Evolutionary conservation across 1,140 invertebrate species (phyloP), one percentile per base, ranked within the genome.

Genomic region (Dinothrombium tinctorium): DNA sequence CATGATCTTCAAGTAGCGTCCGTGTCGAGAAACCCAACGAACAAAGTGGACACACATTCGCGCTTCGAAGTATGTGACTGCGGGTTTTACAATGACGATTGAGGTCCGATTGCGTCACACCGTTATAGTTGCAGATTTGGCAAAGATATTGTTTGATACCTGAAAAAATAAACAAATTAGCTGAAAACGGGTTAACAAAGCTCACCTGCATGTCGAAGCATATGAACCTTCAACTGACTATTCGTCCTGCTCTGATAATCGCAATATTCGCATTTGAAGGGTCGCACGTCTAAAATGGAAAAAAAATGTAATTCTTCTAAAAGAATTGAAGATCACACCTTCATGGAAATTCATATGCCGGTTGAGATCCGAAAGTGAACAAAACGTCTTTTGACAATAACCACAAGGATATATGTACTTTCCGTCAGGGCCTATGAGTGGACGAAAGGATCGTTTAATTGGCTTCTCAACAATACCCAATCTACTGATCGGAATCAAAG

Each of bases 31-130:
- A 61, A 2, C 58, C 59, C 37, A 59, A 56, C 1, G 55, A 54
- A 42, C 60, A 62, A 37, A 51, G 51, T 9, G 41, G 37, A 45
- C 60, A 62, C 11, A 54, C 53, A 28, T 59, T 58, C 2, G 40
- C 38, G 29, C 43, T 42, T 31, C 57, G 54, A 15, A 62, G 49
- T 42, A 61, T 50, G 44, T 65, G 62, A 20, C 60, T 59, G 50
- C 61, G 58, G 11, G 61, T 63, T 45, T 64, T 64, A 46, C 57
- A 56, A 51, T 65, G 63, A n/a, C 63, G 53, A 44, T 64, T 65
- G 14, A 65, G 50, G 45, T 65, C 63, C 6, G 62, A 64, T 49
- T 63, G 63, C 0, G 63, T 65, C 8, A 65, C 63, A 29, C 62
- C 61, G 49, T 62, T 61, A 47, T 65, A 65, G 48, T 64, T 63